Percentiles rank a stretch among this genome's conserved stretches.
These are phyloP conservation scores for Hyles vespertilio DNA, from an alignment of 1,140 invertebrate genomes.

Conservation along the genomic window DNA sequence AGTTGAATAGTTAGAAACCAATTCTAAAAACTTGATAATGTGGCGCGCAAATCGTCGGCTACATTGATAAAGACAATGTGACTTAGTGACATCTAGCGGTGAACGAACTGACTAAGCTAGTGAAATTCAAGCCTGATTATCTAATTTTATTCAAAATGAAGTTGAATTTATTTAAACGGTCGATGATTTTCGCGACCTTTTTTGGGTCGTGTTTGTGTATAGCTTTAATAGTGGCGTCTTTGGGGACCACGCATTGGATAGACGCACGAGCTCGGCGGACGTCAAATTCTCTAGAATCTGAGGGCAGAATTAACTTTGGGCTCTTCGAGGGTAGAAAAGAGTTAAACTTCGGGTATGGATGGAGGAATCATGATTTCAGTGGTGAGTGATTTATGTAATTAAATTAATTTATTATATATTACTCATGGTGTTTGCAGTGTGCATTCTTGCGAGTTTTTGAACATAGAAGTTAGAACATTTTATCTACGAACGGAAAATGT, in stretches of 20 bases:
- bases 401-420: too few relatives aligned
- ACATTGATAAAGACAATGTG: conserved; percentile 23
- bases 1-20: conserved; percentile 35
- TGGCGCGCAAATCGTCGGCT: conserved; percentile 5
- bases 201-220: conserved; percentile 89
- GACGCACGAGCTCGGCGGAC: conserved; percentile 83
- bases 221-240: conserved; percentile 86
- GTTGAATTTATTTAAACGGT: conserved; percentile 81
- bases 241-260: conserved; percentile 94
- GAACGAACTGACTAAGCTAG: not conserved
- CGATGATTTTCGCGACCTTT: conserved; percentile 92
- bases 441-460: too few relatives aligned
- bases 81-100: conserved; percentile 24
- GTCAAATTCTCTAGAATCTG: conserved; percentile 82
- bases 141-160: conserved; percentile 51
- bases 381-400: conserved; percentile 72
- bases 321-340: conserved; percentile 90
- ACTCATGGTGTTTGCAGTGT: too few relatives aligned
- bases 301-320: conserved; percentile 88
- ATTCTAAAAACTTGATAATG: conserved; percentile 23
- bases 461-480: too few relatives aligned
- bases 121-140: conserved; percentile 6
- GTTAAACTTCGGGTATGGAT: conserved; percentile 88
- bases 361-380: conserved; percentile 83
- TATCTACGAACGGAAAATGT: too few relatives aligned